phyloP scores from a whole-genome alignment of 2,888 invertebrate genomes.

The Chymomyza fuscimana region DNA sequence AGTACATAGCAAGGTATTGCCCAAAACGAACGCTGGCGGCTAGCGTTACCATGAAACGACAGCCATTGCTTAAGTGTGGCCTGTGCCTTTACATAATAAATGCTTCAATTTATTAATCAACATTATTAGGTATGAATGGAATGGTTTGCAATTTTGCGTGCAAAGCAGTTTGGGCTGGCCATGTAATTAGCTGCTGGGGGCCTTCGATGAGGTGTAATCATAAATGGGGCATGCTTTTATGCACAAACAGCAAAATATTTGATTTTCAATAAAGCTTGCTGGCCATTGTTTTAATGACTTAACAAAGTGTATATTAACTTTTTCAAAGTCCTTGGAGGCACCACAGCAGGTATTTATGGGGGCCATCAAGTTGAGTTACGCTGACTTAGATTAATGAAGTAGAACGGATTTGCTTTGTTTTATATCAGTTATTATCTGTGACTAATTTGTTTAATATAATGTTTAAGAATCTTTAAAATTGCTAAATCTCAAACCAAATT shows the following conservation, averaged over 20 bases:
- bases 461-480: no score
- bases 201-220: background rate
- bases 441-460: no score
- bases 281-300: background rate
- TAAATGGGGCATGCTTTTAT: background rate
- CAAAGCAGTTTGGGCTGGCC: background rate
- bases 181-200: background rate
- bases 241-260: background rate
- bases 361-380: no score
- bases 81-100: background rate
- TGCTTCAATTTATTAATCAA: constrained; percentile 3
- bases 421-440: no score
- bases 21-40: no score
- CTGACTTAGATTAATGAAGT: no score
- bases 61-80: background rate
- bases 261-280: background rate
- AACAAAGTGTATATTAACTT: background rate
- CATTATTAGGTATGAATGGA: background rate
- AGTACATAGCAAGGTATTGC: background rate
- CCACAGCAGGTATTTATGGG: no score
- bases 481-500: no score
- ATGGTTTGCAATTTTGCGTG: background rate
- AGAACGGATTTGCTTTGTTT: no score
- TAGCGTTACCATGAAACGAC: no score
- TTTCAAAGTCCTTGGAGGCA: no score